Base-by-base conservation (phyloP, 2,888 invertebrate species). In the Pristionchus maxplancki region DNA sequence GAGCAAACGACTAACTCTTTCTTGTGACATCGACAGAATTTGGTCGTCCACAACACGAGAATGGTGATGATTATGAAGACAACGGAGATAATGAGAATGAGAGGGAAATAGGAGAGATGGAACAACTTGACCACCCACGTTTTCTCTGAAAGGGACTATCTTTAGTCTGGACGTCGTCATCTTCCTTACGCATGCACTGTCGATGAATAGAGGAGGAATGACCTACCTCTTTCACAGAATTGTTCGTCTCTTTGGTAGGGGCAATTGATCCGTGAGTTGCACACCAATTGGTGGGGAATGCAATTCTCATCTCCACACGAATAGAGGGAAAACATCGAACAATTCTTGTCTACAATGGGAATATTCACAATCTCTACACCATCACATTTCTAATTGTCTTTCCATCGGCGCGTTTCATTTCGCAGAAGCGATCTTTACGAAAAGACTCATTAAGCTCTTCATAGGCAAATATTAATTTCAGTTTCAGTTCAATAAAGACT, bases 301-400 rank as follows among this genome's bases (percentile, higher is more conserved):
- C 94, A 94, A 53, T 93, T 93, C 89, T 94, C 94, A 89, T 94
- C 94, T 28, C 94, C 94, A 89, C 94, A 94, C 11, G 90, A 90
- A 89, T 93, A 94, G n/a, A 93, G 90, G 20, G 88, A 90, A 53
- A 89, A 90, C 85, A 90, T 89, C 13, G 93, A 90, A 89, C 94
- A 94, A 87, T 94, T 93, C 89, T 93, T 94, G 87, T 90, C 94
- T 94, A 89, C 88, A 93, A 91, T n/a, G 0, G 3, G 17, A 20
- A 13, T 0, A 6, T 62, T 44, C 31, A 3, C 3, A 15, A 4
- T 71, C 31, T 67, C 5, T 17, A 34, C 34, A 20, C 8, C 74
- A 34, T 24, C 20, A 74, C 17, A 6, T 58, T 58, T n/a, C 53
- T 13, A 9, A 44, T 6, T 11, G 53, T 53, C 13, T 53, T n/a